Conservation (phyloP, 2,888 invertebrate genomes). For the Nasonia oneida region DNA sequence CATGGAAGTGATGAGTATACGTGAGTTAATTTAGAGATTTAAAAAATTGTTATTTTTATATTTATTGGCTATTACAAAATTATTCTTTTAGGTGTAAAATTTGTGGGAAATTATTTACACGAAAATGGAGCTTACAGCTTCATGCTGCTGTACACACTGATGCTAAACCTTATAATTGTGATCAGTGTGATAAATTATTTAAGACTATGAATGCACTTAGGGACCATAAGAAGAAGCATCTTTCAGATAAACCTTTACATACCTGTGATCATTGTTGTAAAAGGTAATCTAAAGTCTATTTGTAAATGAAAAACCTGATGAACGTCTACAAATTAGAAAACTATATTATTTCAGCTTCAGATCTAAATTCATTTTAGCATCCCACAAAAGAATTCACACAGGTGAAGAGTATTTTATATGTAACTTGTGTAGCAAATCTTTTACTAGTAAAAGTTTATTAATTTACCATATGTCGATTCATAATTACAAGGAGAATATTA, state of each 20-base stretch:
- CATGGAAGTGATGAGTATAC: conserved; percentile 7
- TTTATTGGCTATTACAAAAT: background rate
- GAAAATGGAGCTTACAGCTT: conserved; percentile 5
- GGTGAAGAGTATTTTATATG: conserved; percentile 36
- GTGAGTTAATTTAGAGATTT: conserved; percentile 5
- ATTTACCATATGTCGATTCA: conserved; percentile 19
- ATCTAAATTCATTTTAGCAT: conserved; percentile 29
- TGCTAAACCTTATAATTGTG: conserved; percentile 31
- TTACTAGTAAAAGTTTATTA: conserved; percentile 31
- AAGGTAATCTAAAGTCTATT: conserved; percentile 22
- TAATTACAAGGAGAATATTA: conserved; percentile 1
- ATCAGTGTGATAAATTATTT: conserved; percentile 36
- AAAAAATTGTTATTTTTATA: background rate
- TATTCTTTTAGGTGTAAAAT: conserved; percentile 19
- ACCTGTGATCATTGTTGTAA: conserved; percentile 18
- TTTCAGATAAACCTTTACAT: conserved; percentile 33
- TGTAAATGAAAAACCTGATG: background rate
- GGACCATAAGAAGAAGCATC: conserved; percentile 37
- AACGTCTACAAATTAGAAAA: background rate
- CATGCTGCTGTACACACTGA: conserved; percentile 40
- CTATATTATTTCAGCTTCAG: conserved; percentile 34
- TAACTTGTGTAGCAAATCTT: conserved; percentile 27
- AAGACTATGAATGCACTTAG: conserved; percentile 25
- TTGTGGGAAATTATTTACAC: conserved; percentile 35
- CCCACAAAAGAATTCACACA: conserved; percentile 22